These are phyloP conservation scores for Myotis daubentonii DNA, from an alignment of 2,797 vertebrate species.

Conservation along the genomic window DNA sequence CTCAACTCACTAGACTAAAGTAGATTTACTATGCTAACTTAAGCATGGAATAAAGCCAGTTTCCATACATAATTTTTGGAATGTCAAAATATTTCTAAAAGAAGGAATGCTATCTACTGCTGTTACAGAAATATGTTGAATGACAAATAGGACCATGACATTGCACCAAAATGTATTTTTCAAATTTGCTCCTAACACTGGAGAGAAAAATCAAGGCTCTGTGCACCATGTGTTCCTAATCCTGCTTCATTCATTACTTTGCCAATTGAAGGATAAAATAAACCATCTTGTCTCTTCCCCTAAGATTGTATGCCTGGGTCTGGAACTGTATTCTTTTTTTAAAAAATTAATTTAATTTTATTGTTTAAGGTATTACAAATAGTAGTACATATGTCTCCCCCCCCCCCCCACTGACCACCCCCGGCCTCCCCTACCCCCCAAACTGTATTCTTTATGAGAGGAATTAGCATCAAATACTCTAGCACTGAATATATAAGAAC, in stretches of 20 bases:
- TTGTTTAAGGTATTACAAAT: too few relatives aligned
- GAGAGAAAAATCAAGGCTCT: slow-evolving; percentile 64
- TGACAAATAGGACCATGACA: neutral
- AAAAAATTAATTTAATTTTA: too few relatives aligned
- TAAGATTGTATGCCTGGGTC: neutral
- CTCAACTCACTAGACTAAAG: neutral
- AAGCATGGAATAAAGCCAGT: neutral
- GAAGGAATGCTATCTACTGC: neutral
- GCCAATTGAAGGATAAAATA: neutral
- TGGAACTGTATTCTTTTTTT: neutral
- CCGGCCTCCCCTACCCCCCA: too few relatives aligned
- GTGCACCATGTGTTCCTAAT: neutral
- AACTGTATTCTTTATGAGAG: neutral
- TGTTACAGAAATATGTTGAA: neutral
- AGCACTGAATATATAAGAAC: neutral
- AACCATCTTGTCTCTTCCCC: neutral
- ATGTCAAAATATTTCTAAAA: slow-evolving; percentile 49
- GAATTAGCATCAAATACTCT: neutral
- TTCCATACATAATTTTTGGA: neutral
- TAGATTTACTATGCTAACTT: slow-evolving; percentile 53
- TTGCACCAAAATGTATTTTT: neutral
- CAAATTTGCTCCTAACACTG: neutral
- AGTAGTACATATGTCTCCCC: too few relatives aligned
- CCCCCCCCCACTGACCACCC: too few relatives aligned
- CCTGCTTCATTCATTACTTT: neutral